Conservation (phyloP, 2,888 invertebrate genomes). For the Tipula helvola region DNA sequence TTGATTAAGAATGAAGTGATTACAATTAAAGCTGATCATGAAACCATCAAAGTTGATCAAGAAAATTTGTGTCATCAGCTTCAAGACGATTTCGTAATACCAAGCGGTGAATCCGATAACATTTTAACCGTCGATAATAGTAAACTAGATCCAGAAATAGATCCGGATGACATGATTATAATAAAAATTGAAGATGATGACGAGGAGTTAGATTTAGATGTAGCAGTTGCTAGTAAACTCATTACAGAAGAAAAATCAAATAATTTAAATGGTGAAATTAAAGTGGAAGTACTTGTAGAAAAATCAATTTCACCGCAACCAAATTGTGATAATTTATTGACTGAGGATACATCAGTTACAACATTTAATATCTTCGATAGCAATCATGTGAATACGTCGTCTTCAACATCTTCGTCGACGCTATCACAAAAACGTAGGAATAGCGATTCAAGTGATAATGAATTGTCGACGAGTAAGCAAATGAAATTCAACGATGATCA, state of each 20-base stretch:
- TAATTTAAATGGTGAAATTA: constrained; percentile 17
- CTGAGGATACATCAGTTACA: neutral
- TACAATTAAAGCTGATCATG: neutral
- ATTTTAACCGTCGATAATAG: constrained; percentile 12
- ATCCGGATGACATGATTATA: neutral
- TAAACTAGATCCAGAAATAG: neutral
- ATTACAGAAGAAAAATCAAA: constrained; percentile 15
- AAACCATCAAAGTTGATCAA: neutral
- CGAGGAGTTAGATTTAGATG: constrained; percentile 19
- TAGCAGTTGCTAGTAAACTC: constrained; percentile 18
- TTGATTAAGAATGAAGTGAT: neutral
- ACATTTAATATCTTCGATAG: neutral
- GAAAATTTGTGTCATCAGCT: neutral
- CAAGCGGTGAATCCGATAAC: constrained; percentile 16
- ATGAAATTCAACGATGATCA: neutral
- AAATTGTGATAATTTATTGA: neutral
- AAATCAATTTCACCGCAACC: neutral
- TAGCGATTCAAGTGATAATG: neutral
- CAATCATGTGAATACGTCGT: neutral
- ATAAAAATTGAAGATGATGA: constrained; percentile 6
- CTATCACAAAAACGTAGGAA: neutral
- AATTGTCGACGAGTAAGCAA: neutral
- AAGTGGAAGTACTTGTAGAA: neutral
- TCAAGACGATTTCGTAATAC: neutral
- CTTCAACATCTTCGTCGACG: neutral